Base-by-base conservation (phyloP, 2,888 invertebrate genomes). In the Hyposoter dolosus region DNA sequence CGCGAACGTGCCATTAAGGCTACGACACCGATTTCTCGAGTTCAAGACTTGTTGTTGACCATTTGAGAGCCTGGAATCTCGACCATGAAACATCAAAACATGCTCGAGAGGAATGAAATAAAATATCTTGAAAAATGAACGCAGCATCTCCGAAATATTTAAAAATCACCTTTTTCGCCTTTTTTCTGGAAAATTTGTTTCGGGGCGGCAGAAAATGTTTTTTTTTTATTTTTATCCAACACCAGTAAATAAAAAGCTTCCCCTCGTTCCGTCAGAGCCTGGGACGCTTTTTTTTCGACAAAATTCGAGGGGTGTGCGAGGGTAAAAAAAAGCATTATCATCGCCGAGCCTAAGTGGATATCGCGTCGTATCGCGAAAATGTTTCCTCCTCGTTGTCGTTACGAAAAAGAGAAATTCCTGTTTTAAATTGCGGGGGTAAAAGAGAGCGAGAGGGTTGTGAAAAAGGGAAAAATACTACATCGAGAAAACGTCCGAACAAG, bases 341-440 rank as follows among this genome's bases (percentile, higher is more conserved):
- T 87, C 83, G 82, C 74, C 82, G 28, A 63, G 82, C 60, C 77
- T 89, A 88, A 89, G 87, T 89, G 88, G 88, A 89, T 89, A 89
- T 88, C 86, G 86, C 88, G 85, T 88, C 84, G 86, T 88, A 88
- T 88, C 88, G 87, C 86, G 72, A 87, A 86, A 88, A 86, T 86
- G 71, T 79, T 53, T 75, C 69, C 74, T 68, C 79, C 82, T 23
- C 63, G 82, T 66, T 47, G 84, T 87, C 88, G 88, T 88, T 88
- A 88, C 79, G 72, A 72, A 68, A 78, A 84, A 63, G 50, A 76
- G 53, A 78, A 43, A 69, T 63, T 60, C 10, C 43, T 17, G 63
- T 12, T 17, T 63, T 45, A 63, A 63, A 45, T n/a, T 40, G 10
- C 15, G 53, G 56, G 10, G 56, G 23, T 43, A 69, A 79, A 72